Percentiles rank a stretch among this genome's conserved stretches.
These are phyloP conservation scores for Flexamia atlantica DNA, from an alignment of 2,888 invertebrate genomes.

Conservation along the genomic window DNA sequence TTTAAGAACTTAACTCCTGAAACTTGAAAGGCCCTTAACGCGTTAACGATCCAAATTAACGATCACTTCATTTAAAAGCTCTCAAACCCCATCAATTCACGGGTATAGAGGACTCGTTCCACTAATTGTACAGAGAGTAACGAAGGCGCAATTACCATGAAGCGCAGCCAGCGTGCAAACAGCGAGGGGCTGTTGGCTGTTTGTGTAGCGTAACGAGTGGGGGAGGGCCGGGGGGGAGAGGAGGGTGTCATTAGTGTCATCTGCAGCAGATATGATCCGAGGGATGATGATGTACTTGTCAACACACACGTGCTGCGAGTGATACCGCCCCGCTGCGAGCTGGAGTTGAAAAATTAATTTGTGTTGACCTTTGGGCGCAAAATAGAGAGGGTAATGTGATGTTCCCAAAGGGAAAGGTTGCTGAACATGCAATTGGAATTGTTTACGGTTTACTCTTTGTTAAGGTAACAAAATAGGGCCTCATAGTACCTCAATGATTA, in stretches of 20 bases:
- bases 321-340: no score
- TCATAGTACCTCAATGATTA: no score
- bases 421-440: no score
- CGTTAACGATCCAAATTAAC: neutral
- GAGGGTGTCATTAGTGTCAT: slow-evolving; percentile 11
- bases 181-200: neutral
- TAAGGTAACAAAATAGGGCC: no score
- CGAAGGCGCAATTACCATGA: slow-evolving; percentile 4
- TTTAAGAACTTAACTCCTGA: no score
- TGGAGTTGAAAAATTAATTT: slow-evolving; percentile 5
- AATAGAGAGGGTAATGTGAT: no score
- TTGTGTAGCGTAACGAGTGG: slow-evolving; percentile 4
- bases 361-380: no score
- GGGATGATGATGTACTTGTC: neutral
- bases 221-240: neutral
- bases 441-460: no score
- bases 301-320: slow-evolving; percentile 10
- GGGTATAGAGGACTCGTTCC: neutral
- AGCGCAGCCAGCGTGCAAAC: slow-evolving; percentile 8
- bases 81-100: neutral
- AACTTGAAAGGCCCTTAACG: neutral
- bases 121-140: slow-evolving; percentile 1
- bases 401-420: no score
- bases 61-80: neutral
- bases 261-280: slow-evolving; percentile 19